Base-by-base conservation (phyloP, 2,797 vertebrate species). In the Microhierax caerulescens region DNA sequence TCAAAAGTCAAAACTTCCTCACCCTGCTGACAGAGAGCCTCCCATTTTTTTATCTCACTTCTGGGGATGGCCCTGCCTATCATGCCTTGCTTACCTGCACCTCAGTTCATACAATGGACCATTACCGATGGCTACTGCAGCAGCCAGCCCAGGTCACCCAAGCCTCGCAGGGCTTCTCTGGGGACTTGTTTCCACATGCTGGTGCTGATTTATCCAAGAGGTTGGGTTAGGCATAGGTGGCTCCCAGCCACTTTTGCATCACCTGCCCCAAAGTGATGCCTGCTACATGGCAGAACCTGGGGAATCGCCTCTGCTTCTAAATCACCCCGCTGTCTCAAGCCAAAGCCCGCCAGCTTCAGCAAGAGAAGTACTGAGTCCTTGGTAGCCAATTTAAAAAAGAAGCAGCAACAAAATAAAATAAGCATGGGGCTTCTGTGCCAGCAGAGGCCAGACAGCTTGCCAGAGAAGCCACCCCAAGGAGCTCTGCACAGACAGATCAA, bases 401-500 rank as follows among this genome's bases (percentile, higher is more conserved):
- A 88, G 41, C 24, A 78, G 50, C 61, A 63, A 30, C 37, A 78
- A 83, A 93, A 76, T 21, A 83, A 91, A 90, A 74, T 19, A 78
- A 88, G 56, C 50, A 16, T 10, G 20, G 17, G 21, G 21, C 27
- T 84, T 74, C 65, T 43, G 36, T 63, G 65, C 57, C 65, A 90
- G 64, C 64, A 67, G 64, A 85, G 59, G 32, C 51, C 68, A 27
- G 43, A 78, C 37, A 45, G 7, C 19, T 85, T 18, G 12, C 34
- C 9, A n/a, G 47, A 75, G 77, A 16, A 80, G 14, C 41, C 88
- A 72, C 53, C 80, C 92, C 25, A 48, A 16, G 43, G 50, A 92
- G 25, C 54, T 93, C 47, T 73, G 57, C 59, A 36, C 47, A 59
- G 59, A 54, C 65, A 81, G 39, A 45, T 80, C 79, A 53, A 45